phyloP scores from a whole-genome alignment of 2,888 invertebrate genomes.

The Ophion slaviceki region DNA sequence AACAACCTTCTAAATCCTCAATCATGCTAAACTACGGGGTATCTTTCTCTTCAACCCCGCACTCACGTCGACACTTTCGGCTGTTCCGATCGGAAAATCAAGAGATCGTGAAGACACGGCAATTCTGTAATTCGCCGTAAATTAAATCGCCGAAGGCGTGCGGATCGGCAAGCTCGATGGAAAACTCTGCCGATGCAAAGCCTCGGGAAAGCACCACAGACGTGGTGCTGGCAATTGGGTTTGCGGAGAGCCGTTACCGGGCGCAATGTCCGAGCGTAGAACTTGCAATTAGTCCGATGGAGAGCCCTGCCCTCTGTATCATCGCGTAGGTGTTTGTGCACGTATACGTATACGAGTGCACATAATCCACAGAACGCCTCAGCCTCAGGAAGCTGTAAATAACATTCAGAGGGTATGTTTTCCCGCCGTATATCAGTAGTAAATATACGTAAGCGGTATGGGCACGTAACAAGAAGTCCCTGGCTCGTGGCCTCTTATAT shows the following conservation, averaged over 20 bases:
- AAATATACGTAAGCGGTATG: constrained; percentile 57
- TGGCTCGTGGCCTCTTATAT: constrained; percentile 28
- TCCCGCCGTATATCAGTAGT: constrained; percentile 71
- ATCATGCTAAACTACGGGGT: background rate
- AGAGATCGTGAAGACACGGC: background rate
- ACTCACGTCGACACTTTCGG: background rate
- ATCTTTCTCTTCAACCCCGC: background rate
- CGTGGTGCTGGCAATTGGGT: background rate
- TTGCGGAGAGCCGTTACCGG: constrained; percentile 3
- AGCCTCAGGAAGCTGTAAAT: constrained; percentile 72
- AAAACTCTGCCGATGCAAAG: background rate
- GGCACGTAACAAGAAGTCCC: constrained; percentile 28
- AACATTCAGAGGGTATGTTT: constrained; percentile 74
- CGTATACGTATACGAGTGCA: background rate
- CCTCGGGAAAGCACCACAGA: constrained; percentile 1
- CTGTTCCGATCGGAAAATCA: background rate
- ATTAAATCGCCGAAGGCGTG: background rate
- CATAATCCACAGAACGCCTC: constrained; percentile 61
- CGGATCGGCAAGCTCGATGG: background rate
- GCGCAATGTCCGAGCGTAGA: constrained; percentile 54
- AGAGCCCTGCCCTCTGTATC: constrained; percentile 70
- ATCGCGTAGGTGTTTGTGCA: constrained; percentile 65
- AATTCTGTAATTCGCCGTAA: background rate
- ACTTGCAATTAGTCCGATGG: constrained; percentile 73
- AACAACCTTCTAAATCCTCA: background rate